Evolutionary conservation across 2,797 vertebrate genomes (phyloP), one percentile per base, ranked within the genome.

Genomic region (Platalea minor): DNA sequence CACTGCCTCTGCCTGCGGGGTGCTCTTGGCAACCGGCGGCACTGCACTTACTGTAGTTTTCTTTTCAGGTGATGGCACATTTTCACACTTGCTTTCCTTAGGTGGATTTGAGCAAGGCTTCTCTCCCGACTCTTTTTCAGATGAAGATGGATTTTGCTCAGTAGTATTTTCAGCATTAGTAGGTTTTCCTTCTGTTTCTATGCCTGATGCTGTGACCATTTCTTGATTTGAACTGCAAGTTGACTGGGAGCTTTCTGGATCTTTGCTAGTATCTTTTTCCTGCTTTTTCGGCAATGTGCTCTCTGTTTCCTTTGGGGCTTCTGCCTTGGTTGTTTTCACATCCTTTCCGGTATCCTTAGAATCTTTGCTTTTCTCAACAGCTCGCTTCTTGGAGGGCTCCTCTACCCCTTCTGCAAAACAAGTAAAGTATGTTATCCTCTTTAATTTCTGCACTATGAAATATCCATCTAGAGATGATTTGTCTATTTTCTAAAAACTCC

Each of bases 331-430:
- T 77, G 37, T 79, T 88, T 97, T 97, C 65, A 82, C 64, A 59
- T 93, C 96, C 85, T 97, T 98, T 85, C 93, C 95, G 69, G 93
- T 92, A 96, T 91, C 96, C 51, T 97, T 88, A 91, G 91, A 95
- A 76, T 70, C 95, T 92, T 16, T 97, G 81, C 96, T 97, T 88
- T 96, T 97, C 75, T 97, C 98, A 78, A 94, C 28, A 90, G 93
- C 92, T 94, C 96, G 93, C 83, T 98, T 98, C 94, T 98, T 98
- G 75, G 69, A 46, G 31, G 97, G 96, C 21, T 97, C 97, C 67
- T 98, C 98, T 98, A 98, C 16, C 98, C 97, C 97, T 98, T 98
- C 98, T 98, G 96, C 76, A 98, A 96, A 85, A 93, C 79, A 93
- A 77, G 78, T 96, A 68, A 88, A 96, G 95, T 75, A 91, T 2